A percentile compares a stretch with the other conserved stretches of the same genome.
Evolutionary conservation across 2,888 invertebrate genomes (phyloP).

Genomic region (Plebejus melissa): DNA sequence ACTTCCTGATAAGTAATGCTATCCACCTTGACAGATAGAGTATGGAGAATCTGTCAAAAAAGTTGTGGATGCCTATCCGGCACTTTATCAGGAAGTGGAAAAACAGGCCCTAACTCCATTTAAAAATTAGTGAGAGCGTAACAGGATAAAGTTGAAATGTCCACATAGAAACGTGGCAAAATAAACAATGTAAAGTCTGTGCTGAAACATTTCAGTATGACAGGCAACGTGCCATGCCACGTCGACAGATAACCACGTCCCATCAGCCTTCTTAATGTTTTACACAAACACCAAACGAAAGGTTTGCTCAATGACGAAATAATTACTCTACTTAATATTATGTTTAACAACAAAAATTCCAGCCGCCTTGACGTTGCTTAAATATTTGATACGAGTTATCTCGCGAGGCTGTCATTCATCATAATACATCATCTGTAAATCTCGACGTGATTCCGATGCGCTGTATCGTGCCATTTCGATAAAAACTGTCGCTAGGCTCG

Average conservation of each 20-base stretch:
- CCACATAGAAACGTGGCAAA: not conserved
- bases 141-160: not conserved
- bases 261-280: conserved; percentile 12
- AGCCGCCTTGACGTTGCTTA: conserved; percentile 34
- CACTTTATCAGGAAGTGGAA: too few species aligned
- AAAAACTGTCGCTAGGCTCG: conserved; percentile 44
- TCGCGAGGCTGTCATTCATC: conserved; percentile 55
- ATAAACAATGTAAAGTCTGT: not conserved
- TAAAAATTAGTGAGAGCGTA: not conserved
- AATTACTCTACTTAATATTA: conserved; percentile 18
- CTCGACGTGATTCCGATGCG: conserved; percentile 54
- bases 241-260: not conserved
- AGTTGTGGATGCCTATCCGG: too few species aligned
- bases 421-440: conserved; percentile 66
- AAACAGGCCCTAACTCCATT: too few species aligned
- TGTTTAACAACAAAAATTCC: conserved; percentile 36
- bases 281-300: conserved; percentile 24
- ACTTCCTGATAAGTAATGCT: too few species aligned
- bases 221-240: conserved; percentile 11
- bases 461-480: conserved; percentile 53
- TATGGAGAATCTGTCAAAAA: too few species aligned
- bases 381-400: conserved; percentile 41
- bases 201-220: not conserved
- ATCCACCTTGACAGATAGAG: too few species aligned
- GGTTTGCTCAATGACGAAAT: conserved; percentile 24